Evolutionary conservation across 1,140 invertebrate genomes (phyloP), one percentile per base, ranked within the genome.

Genomic region (Ceratoteleas bidentatus): DNA sequence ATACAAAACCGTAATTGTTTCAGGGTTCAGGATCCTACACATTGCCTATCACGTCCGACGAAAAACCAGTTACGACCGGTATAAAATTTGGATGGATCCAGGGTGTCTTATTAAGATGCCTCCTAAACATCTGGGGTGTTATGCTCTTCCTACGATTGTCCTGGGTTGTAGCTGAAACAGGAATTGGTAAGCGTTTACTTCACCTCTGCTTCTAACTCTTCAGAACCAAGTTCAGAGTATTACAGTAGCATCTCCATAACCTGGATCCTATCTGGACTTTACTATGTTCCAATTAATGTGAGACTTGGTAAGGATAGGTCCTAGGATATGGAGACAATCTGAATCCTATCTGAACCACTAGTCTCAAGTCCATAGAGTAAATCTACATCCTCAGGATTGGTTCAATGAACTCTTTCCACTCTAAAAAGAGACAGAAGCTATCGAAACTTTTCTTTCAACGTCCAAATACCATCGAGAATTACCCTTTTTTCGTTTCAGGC

Each of bases 81-180:
- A 58, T 80, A 6, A 96, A 97, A 92, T 90, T 97, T 83, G 96
- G 96, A 90, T 97, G 96, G 96, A 96, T 93, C 91, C 89, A 96
- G 87, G 96, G 96, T 9, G 96, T 97, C 3, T 90, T 97, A 24
- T 96, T 96, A 91, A 96, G 96, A 88, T 96, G 96, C 86, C 93
- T 96, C 2, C 93, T 96, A 58, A 96, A 96, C 88, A 97, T 97
- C 83, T 97, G 96, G 95, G 96, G 96, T 60, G 96, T 97, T 64
- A 97, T 97, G 96, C 92, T 97, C 38, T 97, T 97, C 90, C 92
- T 97, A 62, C 94, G 96, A 33, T 92, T 97, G 75, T 95, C 96
- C 11, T 97, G 96, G 96, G 95, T 97, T 57, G 96, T 97, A 32
- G 95, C 94, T 15, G 95, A 97, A 87, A 93, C 96, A 11, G 96